Conservation (phyloP, 2,113 vertebrate genomes). For the Mastomys natalensis region DNA sequence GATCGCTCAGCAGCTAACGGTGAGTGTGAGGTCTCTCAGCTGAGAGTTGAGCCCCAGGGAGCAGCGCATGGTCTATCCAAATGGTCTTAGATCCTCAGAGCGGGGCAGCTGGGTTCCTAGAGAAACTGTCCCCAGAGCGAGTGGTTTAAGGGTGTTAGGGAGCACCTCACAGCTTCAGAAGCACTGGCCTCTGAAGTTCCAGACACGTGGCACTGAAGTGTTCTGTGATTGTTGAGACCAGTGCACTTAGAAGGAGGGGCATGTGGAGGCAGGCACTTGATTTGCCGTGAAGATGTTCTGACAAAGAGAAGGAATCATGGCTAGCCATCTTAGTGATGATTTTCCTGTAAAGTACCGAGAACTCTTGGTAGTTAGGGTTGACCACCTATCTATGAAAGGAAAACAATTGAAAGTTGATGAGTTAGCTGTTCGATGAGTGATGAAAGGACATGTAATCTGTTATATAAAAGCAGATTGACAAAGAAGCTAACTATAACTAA, state of each 20-base stretch:
- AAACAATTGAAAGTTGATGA: conserved; percentile 5
- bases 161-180: neutral
- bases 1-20: neutral
- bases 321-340: neutral
- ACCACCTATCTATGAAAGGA: neutral
- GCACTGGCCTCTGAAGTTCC: neutral
- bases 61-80: neutral
- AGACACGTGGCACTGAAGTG: neutral
- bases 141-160: neutral
- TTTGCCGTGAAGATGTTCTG: neutral
- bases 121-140: neutral
- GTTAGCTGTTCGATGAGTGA: conserved; percentile 45
- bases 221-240: no score
- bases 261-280: neutral
- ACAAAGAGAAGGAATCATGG: neutral
- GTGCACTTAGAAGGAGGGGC: neutral
- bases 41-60: neutral
- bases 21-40: neutral
- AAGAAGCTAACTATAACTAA: conserved; percentile 5
- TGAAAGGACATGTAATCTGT: conserved; percentile 29
- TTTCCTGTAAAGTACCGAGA: neutral
- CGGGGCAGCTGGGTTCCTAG: neutral
- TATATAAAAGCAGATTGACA: conserved; percentile 20
- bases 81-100: neutral
- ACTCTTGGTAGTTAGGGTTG: neutral